phyloP scores from a whole-genome alignment of 2,113 vertebrate species.

The Mixornis gularis region DNA sequence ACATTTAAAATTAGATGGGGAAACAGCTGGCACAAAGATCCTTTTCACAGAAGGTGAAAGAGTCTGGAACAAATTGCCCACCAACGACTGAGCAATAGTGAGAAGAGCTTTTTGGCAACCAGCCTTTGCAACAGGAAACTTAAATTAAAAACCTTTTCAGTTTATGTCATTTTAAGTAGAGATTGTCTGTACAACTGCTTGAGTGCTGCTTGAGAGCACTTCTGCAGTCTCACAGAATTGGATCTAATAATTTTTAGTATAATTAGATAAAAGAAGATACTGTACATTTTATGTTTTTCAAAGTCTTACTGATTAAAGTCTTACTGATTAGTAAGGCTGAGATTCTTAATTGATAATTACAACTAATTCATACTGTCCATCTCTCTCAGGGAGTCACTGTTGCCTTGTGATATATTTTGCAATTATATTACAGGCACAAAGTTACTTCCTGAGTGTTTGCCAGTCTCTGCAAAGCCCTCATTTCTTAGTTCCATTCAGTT shows the following conservation, averaged over 20 bases:
- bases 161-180: background rate
- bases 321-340: background rate
- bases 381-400: background rate
- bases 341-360: background rate
- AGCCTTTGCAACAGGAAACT: background rate
- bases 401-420: background rate
- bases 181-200: background rate
- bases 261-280: background rate
- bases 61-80: slow-evolving; percentile 4
- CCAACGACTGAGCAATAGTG: background rate
- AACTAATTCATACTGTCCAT: background rate
- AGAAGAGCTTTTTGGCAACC: slow-evolving; percentile 14
- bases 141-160: slow-evolving; percentile 8
- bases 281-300: background rate
- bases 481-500: background rate
- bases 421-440: background rate
- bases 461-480: background rate
- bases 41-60: background rate
- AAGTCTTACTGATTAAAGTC: background rate
- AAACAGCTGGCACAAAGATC: background rate
- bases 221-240: background rate
- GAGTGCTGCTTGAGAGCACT: background rate
- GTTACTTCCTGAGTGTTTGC: background rate
- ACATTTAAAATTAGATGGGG: background rate
- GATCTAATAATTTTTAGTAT: background rate